These are phyloP conservation scores for Bombus turneri DNA, from an alignment of 1,140 invertebrate genomes.

Conservation along the genomic window DNA sequence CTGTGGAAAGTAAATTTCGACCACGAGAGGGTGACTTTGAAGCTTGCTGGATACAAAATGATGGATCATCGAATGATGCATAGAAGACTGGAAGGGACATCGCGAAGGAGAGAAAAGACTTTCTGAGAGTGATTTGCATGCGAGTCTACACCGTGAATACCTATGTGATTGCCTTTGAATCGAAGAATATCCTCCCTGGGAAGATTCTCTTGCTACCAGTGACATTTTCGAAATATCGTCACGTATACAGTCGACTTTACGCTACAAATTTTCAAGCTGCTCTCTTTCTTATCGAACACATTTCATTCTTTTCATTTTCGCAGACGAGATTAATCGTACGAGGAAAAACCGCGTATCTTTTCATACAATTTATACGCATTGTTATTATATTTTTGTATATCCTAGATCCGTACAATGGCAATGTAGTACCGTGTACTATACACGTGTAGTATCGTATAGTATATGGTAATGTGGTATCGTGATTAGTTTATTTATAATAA, in stretches of 20 bases:
- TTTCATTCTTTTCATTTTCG: neutral
- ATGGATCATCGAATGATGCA: constrained; percentile 73
- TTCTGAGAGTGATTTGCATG: constrained; percentile 73
- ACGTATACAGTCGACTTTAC: neutral
- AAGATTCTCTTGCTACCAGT: constrained; percentile 16
- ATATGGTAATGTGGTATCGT: too few species aligned
- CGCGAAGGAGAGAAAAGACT: constrained; percentile 40
- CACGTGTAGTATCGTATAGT: too few species aligned
- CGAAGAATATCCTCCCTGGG: constrained; percentile 14
- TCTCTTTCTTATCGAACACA: neutral
- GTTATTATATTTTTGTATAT: neutral
- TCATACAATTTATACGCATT: neutral
- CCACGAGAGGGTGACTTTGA: neutral
- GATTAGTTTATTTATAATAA: too few species aligned
- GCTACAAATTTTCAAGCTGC: neutral
- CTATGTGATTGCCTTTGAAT: constrained; percentile 74
- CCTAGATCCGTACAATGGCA: too few species aligned
- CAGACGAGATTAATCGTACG: neutral
- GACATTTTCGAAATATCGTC: constrained; percentile 9
- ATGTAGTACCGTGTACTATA: too few species aligned
- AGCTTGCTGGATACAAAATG: constrained; percentile 39
- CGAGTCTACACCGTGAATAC: constrained; percentile 65
- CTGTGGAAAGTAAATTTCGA: neutral
- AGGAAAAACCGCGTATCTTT: neutral
- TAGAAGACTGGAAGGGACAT: constrained; percentile 57